Percentiles rank a stretch among this genome's conserved stretches.
Conservation (phyloP, 1,140 invertebrate species). For the Sycophila sp. region DNA sequence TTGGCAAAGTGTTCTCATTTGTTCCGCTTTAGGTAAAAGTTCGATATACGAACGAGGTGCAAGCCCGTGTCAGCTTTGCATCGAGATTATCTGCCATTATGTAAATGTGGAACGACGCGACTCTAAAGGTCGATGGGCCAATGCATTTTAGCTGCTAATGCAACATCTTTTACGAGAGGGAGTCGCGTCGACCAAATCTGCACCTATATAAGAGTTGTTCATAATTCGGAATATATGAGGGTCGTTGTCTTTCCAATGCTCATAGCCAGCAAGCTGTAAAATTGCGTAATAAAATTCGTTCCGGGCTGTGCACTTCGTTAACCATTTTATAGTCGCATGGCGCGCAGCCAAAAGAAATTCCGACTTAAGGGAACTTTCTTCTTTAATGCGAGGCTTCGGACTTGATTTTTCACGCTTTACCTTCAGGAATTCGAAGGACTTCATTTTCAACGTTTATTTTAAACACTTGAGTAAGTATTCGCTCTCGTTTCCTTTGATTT, state of each 20-base stretch:
- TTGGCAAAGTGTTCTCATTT: not conserved
- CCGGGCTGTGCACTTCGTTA: not conserved
- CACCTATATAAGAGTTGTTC: not conserved
- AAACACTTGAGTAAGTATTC: not conserved
- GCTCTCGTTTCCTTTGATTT: not conserved
- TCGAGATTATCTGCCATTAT: constrained; percentile 21
- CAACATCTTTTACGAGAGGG: not conserved
- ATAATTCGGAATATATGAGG: not conserved
- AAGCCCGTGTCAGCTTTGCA: constrained; percentile 14
- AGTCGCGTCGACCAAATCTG: not conserved
- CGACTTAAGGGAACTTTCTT: not conserved
- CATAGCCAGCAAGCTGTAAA: not conserved
- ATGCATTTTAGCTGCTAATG: not conserved
- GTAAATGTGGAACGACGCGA: not conserved
- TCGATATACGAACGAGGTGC: constrained; percentile 7
- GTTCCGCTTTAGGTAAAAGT: not conserved
- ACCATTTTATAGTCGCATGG: not conserved
- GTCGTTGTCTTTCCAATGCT: not conserved
- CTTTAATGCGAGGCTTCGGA: not conserved
- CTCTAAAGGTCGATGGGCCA: not conserved
- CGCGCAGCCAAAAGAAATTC: not conserved
- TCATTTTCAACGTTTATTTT: not conserved
- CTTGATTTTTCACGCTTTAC: no score
- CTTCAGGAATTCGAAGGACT: no score
- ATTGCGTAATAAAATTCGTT: not conserved